Evolutionary conservation across 2,797 vertebrate genomes (phyloP).

Genomic region (Cyprinella venusta): DNA sequence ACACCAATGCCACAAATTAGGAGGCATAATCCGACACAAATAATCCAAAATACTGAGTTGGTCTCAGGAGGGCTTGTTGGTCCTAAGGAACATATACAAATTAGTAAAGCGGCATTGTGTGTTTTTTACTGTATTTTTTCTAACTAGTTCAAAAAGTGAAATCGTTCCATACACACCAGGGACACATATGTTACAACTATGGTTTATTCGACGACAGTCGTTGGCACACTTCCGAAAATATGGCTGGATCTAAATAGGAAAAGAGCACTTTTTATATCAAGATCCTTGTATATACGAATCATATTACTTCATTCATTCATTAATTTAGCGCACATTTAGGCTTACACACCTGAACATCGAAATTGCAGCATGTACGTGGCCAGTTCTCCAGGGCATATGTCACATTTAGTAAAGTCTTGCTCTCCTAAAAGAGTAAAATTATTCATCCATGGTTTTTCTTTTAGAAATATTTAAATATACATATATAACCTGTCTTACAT

Average conservation of each 20-base stretch:
- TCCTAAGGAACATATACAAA: conserved; percentile 10
- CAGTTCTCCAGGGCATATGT: conserved; percentile 65
- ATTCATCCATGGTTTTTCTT: not conserved
- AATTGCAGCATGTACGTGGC: conserved; percentile 69
- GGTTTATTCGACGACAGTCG: conserved; percentile 78
- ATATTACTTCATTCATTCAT: not conserved
- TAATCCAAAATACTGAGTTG: conserved; percentile 18
- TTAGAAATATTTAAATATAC: not conserved
- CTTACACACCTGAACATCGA: conserved; percentile 67
- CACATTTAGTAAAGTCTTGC: conserved; percentile 54
- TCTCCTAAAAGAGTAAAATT: conserved; percentile 52
- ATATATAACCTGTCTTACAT: conserved; percentile 28
- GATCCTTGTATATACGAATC: not conserved
- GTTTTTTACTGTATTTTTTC: not conserved
- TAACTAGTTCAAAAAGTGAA: not conserved
- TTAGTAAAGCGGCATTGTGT: not conserved
- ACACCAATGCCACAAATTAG: conserved; percentile 42
- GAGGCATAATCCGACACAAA: conserved; percentile 41
- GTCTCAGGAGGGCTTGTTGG: not conserved
- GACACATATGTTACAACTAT: conserved; percentile 60
- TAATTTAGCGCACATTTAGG: not conserved
- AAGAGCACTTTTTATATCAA: not conserved
- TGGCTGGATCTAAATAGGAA: conserved; percentile 82
- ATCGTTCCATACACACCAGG: conserved; percentile 6
- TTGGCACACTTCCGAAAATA: conserved; percentile 79